Evolutionary conservation across 2,113 vertebrate species (phyloP), one percentile per base, ranked within the genome.

Genomic region (Oreotrochilus melanogaster): DNA sequence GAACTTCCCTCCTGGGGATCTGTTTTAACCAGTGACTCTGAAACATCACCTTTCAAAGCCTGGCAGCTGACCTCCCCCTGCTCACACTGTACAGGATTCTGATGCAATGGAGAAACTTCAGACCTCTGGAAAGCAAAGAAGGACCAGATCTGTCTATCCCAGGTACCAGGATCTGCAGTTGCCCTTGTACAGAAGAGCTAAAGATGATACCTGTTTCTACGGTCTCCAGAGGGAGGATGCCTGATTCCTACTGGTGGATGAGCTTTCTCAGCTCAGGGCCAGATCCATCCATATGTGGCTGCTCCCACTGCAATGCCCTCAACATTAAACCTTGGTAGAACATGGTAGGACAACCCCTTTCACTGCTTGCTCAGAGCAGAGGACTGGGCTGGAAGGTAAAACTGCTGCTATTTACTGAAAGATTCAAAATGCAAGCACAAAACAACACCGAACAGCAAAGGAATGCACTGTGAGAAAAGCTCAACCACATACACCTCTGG

Each of bases 191-290:
- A 65, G 42, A 67, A 83, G 12, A 67, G 30, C 25, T 50, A 35
- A 53, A 82, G 9, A 39, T 0, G 0, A 0, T 16, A 71, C 31
- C 19, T 65, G 48, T 14, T 73, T 12, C 2, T 25, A 66, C 61
- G 21, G 35, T 69, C 28, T 53, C 10, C 53, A 82, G 60, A 14
- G 4, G 11, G 4, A 89, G 5, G 10, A 69, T 80, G n/a, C 13
- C 53, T 19, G 10, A 47, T 76, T 65, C 23, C 50, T 27, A 8
- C 35, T 11, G 25, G 11, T 10, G 7, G 48, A 39, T 9, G 4
- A 81, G 25, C 33, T 28, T 25, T 25, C 53, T 56, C 48, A 25
- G 53, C 62, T 64, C 42, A 69, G 39, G 39, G 30, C 28, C 58
- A 86, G 80, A 42, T n/a, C 31, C 43, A 87, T 28, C 14, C 50